Percentiles rank a stretch among this genome's conserved stretches.
phyloP scores from a whole-genome alignment of 2,113 vertebrate species.

The Coregonus clupeaformis region DNA sequence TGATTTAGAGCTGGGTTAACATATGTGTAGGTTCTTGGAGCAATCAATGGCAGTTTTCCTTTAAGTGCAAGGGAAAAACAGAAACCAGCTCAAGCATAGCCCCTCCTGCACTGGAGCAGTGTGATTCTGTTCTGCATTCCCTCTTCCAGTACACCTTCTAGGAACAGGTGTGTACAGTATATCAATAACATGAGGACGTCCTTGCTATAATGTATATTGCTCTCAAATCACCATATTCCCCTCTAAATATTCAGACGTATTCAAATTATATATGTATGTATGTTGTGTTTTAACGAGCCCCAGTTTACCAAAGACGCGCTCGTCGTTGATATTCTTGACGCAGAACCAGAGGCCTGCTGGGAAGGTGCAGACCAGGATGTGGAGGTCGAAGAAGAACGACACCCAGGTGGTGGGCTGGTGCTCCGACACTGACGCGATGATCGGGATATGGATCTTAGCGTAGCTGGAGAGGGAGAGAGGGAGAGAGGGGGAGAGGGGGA shows the following conservation, averaged over 20 bases:
- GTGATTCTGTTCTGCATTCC: too few species aligned
- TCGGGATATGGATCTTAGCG: constrained; percentile 99
- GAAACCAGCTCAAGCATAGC: too few species aligned
- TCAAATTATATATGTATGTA: background rate
- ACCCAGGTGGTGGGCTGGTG: constrained; percentile 99
- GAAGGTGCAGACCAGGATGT: constrained; percentile 99
- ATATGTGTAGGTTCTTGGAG: constrained; percentile 40
- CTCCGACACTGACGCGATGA: constrained; percentile 98
- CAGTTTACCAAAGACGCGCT: constrained; percentile 90
- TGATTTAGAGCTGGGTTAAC: too few species aligned
- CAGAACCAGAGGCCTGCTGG: constrained; percentile 99
- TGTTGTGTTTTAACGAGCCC: background rate
- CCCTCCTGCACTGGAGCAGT: too few species aligned
- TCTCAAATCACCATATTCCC: too few species aligned
- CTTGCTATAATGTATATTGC: too few species aligned
- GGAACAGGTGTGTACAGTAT: too few species aligned
- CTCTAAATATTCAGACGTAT: too few species aligned
- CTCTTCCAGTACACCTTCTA: too few species aligned
- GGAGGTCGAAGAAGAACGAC: constrained; percentile 99
- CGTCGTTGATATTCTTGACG: constrained; percentile 98
- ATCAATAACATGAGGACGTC: too few species aligned
- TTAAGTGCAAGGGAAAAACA: too few species aligned
- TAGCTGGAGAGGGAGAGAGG: constrained; percentile 77
- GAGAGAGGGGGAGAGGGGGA: too few species aligned
- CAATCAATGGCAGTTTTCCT: constrained; percentile 43